These are phyloP conservation scores for Heterotis niloticus DNA, from an alignment of 2,113 vertebrate species.

Conservation along the genomic window DNA sequence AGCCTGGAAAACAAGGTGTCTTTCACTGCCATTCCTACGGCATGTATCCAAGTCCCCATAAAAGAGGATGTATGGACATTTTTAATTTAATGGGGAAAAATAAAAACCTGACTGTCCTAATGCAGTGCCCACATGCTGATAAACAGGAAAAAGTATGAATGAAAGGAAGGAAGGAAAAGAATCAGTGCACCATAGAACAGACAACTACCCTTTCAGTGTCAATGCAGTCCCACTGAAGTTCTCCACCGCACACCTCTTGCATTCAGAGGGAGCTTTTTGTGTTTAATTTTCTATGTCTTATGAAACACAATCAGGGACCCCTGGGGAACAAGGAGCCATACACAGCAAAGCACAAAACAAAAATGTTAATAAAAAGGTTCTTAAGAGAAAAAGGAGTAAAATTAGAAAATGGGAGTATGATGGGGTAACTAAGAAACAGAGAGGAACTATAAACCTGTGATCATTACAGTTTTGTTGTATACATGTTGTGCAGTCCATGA, in stretches of 20 bases:
- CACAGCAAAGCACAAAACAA: neutral
- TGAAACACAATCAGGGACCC: neutral
- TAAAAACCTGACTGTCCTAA: slow-evolving; percentile 18
- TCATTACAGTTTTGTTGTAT: too few relatives aligned
- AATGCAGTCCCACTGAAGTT: slow-evolving; percentile 14
- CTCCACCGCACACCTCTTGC: slow-evolving; percentile 14
- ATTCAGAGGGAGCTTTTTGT: neutral
- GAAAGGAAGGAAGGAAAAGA: slow-evolving; percentile 31
- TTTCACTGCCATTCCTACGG: neutral
- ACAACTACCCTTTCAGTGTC: slow-evolving; percentile 18
- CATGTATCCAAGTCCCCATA: slow-evolving; percentile 28
- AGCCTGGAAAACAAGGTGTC: too few relatives aligned
- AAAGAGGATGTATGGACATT: slow-evolving; percentile 25
- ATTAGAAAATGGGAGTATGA: too few relatives aligned
- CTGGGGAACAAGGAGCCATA: neutral
- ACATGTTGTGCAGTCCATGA: too few relatives aligned
- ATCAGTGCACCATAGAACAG: slow-evolving; percentile 5
- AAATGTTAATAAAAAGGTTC: neutral
- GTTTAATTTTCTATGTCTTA: neutral
- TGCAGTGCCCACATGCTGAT: neutral
- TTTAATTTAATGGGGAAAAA: slow-evolving; percentile 16
- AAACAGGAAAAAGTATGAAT: slow-evolving; percentile 30
- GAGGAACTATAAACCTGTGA: too few relatives aligned
- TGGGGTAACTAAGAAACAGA: too few relatives aligned
- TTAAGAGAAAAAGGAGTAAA: neutral